A percentile compares a stretch with the other conserved stretches of the same genome.
phyloP scores from a whole-genome alignment of 2,113 vertebrate genomes.

The Machaerirhynchus nigripectus region DNA sequence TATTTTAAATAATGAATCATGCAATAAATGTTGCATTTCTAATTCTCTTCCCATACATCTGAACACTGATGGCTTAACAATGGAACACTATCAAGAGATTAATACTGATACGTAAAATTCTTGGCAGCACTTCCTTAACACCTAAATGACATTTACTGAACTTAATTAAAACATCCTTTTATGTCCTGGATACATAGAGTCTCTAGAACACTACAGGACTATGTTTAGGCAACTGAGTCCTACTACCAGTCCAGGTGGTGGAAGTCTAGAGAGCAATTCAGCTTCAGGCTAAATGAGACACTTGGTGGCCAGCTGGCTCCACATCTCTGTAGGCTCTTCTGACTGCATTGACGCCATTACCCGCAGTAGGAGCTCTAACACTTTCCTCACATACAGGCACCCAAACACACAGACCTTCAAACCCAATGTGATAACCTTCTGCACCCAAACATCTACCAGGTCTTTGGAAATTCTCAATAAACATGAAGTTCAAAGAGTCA shows the following conservation, averaged over 20 bases:
- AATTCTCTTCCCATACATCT: neutral
- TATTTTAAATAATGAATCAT: neutral
- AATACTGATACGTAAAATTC: neutral
- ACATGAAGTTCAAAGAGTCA: neutral
- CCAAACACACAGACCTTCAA: neutral
- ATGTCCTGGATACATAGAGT: neutral
- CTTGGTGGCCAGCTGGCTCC: neutral
- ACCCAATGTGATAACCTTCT: neutral
- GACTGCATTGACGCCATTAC: accelerated
- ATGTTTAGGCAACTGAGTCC: neutral
- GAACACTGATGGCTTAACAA: neutral
- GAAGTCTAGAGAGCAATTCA: neutral
- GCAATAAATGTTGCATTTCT: neutral
- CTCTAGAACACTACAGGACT: neutral
- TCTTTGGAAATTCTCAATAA: neutral
- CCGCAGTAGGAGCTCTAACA: neutral
- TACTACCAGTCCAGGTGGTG: neutral
- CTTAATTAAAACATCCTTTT: neutral
- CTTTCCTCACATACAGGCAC: neutral
- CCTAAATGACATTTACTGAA: neutral
- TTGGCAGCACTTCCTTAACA: neutral
- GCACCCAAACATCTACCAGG: neutral
- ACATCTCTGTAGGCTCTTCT: neutral
- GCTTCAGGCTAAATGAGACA: neutral
- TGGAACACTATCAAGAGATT: neutral